These are phyloP conservation scores for Bilobella aurantiaca DNA, from an alignment of 1,140 invertebrate genomes.

Conservation along the genomic window DNA sequence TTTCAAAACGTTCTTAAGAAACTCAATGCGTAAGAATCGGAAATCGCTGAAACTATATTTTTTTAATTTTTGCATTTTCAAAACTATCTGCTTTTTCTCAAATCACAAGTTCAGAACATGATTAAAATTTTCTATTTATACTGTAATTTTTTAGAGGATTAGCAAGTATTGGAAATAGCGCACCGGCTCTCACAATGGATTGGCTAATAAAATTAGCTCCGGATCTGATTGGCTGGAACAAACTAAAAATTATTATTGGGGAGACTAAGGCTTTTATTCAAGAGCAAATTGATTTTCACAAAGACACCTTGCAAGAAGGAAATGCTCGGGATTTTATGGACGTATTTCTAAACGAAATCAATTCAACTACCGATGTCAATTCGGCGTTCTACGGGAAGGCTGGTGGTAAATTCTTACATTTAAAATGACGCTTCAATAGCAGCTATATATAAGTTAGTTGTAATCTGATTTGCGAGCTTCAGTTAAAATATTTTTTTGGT, in stretches of 20 bases:
- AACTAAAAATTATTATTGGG: slow-evolving; percentile 54
- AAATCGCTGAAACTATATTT: no score
- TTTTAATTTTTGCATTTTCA: no score
- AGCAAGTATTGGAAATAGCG: background rate
- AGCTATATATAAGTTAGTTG: no score
- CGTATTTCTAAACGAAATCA: background rate
- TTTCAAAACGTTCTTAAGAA: background rate
- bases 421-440: no score
- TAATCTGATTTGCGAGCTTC: no score
- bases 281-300: slow-evolving; percentile 62
- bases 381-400: background rate
- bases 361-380: background rate
- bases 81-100: no score
- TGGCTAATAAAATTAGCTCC: slow-evolving; percentile 47
- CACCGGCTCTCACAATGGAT: slow-evolving; percentile 39
- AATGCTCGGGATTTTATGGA: slow-evolving; percentile 40
- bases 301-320: slow-evolving; percentile 50
- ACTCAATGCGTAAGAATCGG: background rate
- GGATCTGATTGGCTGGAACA: slow-evolving; percentile 30
- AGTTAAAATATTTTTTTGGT: background rate
- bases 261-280: slow-evolving; percentile 61
- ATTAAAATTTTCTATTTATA: background rate
- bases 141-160: background rate
- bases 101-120: background rate
- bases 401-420: background rate